Evolutionary conservation across 2,113 vertebrate genomes (phyloP), one percentile per base, ranked within the genome.

Genomic region (Emydocephalus ijimae): DNA sequence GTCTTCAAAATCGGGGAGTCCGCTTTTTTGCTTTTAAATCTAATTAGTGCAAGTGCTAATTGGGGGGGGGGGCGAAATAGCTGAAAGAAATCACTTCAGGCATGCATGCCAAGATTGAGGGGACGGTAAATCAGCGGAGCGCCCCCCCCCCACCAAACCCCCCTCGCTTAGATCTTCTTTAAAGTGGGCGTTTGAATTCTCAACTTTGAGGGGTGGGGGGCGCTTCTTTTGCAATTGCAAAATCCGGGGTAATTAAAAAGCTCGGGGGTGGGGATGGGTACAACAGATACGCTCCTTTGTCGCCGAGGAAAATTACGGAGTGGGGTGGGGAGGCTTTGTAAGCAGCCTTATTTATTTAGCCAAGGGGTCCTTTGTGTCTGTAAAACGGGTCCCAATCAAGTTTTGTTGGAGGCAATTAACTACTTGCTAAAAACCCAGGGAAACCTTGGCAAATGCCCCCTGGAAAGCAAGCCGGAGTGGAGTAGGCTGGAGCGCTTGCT

Each of bases 331-430:
- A 97, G 55, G 74, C 88, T 92, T 92, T 90, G 92, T 61, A 97
- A 97, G 98, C 97, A 98, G 98, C 98, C 97, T 98, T 98, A 98
- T 98, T 99, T 99, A 98, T 99, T 98, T 97, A 98, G 97, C 98
- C 98, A 98, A 97, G 98, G 98, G 98, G 98, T 98, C 96, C 98
- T 99, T 99, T 99, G 99, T 99, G 98, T 98, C 98, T 97, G 98
- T 98, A 98, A 98, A 99, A 99, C 20, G 88, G 98, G 98, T 98
- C 98, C 98, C 98, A 98, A 98, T 98, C 98, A 98, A 98, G 98
- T 98, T 98, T 98, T 98, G 98, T 98, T 98, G 98, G 97, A 98
- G 98, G 98, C 98, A 98, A 98, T 98, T 98, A 99, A 98, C 98
- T 97, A 96, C 96, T 97, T 97, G 97, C 97, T 86, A 92, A 50